Evolutionary conservation across 2,113 vertebrate species (phyloP), one percentile per base, ranked within the genome.

Genomic region (Macroglossus sobrinus): DNA sequence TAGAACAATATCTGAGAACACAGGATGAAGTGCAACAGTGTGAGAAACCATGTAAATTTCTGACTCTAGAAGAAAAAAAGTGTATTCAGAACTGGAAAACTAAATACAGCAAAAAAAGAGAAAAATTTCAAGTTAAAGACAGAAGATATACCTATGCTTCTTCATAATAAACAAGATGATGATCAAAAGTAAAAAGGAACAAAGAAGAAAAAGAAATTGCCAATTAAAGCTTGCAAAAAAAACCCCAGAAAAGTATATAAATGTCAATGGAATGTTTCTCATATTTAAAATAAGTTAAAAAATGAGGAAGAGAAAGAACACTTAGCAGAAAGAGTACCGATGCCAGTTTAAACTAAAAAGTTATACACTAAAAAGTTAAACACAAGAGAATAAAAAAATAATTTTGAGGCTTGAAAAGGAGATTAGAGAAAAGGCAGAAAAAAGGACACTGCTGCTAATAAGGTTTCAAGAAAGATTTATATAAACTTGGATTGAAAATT

Each of bases 1-100:
- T 98, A 84, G 93, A 98, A n/a, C 98, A 97, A 95, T 95, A 99
- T 47, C 98, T 98, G 85, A 99, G 97, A 98, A 99, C 97, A 72
- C 69, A 97, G 92, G 98, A 99, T 97, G 98, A 99, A 50, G 96
- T 99, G 19, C 72, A 98, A 90, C 95, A 98, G 55, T 98, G 99
- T n/a, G 98, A 99, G 38, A 97, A 98, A 38, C 99, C 99, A 99
- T 98, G 99, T 93, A 97, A 99, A 97, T 98, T 99, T 97, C 97
- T 99, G 47, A 89, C 95, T 72, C 98, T 99, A 71, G 98, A 99
- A 28, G 96, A 98, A 93, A 98, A 99, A 99, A 98, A 98, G 11
- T 43, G 8, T 74, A 35, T 59, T 68, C 97, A 98, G 75, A 98
- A 97, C n/a, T 99, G 99, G 99, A 99, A 98, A 97, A 95, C 98